Evolutionary conservation across 2,888 invertebrate genomes (phyloP), one percentile per base, ranked within the genome.

Genomic region (Drosophila yooni): DNA sequence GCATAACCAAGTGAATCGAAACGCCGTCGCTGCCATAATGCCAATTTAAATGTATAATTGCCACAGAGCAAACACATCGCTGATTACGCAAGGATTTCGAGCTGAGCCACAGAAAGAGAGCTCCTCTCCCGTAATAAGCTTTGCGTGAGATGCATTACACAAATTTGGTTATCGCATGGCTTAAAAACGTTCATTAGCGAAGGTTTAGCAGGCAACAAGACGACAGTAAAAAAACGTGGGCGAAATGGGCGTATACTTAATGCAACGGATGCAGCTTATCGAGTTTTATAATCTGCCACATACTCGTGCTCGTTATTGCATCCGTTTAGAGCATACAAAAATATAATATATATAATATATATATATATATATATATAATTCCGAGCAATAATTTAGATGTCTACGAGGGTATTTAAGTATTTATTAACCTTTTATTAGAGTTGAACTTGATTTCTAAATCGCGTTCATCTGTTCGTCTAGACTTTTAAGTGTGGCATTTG

Each of bases 401-500:
- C 3, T 43, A 3, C 21, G 11, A 21, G 21, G 6, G 21, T 46
- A 46, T 43, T 21, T 46, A 25, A 21, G 7, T 46, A 15, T 46
- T 21, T 46, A 25, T 46, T 2, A 8, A 8, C 4, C 15, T 46
- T 25, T 7, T 2, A 15, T 25, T 15, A 15, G 15, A 15, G 46
- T 46, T 15, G 15, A 8, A 15, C 21, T 13, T 25, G 15, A 46
- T 46, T 46, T 46, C 2, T 8, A 25, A 25, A 25, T 43, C 10
- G 10, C 10, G 10, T 21, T 11, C 40, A n/a, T 11, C n/a, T 40
- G n/a, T 78, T 70, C 57, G 87, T 84, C 84, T 84, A 87, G 84
- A 84, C 84, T 69, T 74, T 81, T 69, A 68, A 84, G 84, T 76
- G 70, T 72, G 74, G 50, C 66, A 59, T 54, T 56, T 33, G 18